These are phyloP conservation scores for Catostylus mosaicus DNA, from an alignment of 30 jellyfish, hydroid and myxozoan species.

Conservation along the genomic window DNA sequence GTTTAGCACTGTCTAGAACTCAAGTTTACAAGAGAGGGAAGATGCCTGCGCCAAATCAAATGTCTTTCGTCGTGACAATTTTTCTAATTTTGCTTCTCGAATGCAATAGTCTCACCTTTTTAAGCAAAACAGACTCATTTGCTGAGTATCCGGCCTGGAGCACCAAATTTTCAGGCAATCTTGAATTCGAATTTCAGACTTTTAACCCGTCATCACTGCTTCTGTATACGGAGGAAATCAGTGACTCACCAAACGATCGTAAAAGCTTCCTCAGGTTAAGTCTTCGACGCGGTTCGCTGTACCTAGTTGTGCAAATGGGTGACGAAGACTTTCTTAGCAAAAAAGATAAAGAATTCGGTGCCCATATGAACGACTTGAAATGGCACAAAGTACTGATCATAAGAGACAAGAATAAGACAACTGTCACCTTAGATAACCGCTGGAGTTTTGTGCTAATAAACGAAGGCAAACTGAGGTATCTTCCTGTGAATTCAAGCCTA, in stretches of 20 bases:
- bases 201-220: constrained; percentile 54
- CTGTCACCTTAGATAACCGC: constrained; percentile 49
- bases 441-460: constrained; percentile 19
- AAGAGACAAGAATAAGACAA: constrained; percentile 39
- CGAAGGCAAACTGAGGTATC: constrained; percentile 26
- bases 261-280: constrained; percentile 63
- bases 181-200: constrained; percentile 83
- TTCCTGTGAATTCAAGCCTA: constrained; percentile 75
- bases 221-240: constrained; percentile 66
- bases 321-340: constrained; percentile 31
- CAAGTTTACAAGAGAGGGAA: no score
- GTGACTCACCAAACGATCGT: constrained; percentile 9
- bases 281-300: constrained; percentile 61
- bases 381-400: constrained; percentile 82
- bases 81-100: neutral
- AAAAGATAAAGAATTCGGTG: constrained; percentile 54
- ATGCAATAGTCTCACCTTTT: constrained; percentile 60
- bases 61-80: no score
- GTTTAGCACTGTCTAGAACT: no score
- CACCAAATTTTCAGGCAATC: constrained; percentile 58
- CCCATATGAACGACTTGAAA: constrained; percentile 62
- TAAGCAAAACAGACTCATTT: constrained; percentile 52
- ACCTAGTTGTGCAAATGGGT: constrained; percentile 75
- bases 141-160: constrained; percentile 83
- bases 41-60: no score